phyloP scores from a whole-genome alignment of 1,140 invertebrate genomes.

The Luehdorfia chinensis region DNA sequence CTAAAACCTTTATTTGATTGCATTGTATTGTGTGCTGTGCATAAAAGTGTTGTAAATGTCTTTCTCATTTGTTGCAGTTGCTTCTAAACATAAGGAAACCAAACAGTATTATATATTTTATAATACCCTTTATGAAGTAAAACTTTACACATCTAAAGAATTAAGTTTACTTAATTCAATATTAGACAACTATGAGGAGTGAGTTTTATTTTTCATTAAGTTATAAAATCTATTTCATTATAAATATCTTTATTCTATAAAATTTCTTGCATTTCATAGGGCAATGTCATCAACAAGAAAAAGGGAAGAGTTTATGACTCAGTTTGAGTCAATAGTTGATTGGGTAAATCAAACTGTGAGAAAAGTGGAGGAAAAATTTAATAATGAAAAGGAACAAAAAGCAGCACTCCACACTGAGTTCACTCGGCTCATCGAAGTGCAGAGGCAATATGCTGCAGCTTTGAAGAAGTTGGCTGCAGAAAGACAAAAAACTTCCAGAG shows the following conservation, averaged over 20 bases:
- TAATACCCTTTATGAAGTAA: slow-evolving; percentile 96
- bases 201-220: slow-evolving; percentile 64
- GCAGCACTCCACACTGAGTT: slow-evolving; percentile 85
- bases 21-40: no score
- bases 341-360: slow-evolving; percentile 88
- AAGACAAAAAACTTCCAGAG: slow-evolving; percentile 79
- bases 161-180: slow-evolving; percentile 95
- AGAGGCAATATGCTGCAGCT: slow-evolving; percentile 90
- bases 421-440: slow-evolving; percentile 86
- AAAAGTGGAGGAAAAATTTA: slow-evolving; percentile 83
- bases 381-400: slow-evolving; percentile 85
- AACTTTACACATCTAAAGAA: slow-evolving; percentile 94
- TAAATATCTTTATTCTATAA: neutral
- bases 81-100: slow-evolving; percentile 96
- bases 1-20: no score
- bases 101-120: slow-evolving; percentile 98
- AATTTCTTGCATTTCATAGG: slow-evolving; percentile 66
- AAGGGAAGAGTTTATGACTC: slow-evolving; percentile 91
- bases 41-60: no score
- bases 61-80: slow-evolving; percentile 84
- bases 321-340: slow-evolving; percentile 92
- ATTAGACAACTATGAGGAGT: slow-evolving; percentile 94
- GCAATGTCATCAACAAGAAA: slow-evolving; percentile 83
- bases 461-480: slow-evolving; percentile 88
- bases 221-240: slow-evolving; percentile 7